A percentile compares a stretch with the other conserved stretches of the same genome.
These are phyloP conservation scores for Chloroclysta siterata DNA, from an alignment of 2,888 invertebrate genomes.

Conservation along the genomic window DNA sequence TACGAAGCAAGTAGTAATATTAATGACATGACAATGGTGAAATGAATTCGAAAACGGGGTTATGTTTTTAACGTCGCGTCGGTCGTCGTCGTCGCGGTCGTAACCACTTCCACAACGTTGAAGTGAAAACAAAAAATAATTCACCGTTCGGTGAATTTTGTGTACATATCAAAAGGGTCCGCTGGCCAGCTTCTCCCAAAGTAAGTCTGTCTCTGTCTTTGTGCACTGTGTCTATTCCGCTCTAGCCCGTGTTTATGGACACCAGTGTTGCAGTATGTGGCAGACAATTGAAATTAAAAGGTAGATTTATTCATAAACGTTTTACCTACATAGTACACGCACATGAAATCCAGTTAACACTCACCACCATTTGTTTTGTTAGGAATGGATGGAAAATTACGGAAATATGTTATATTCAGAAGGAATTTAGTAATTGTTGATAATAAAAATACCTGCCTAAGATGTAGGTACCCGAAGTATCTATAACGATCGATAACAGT, in stretches of 20 bases:
- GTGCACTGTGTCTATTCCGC: conserved; percentile 51
- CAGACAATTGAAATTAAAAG: conserved; percentile 12
- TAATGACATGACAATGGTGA: not conserved
- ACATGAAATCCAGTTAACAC: too few species aligned
- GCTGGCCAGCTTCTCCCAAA: conserved; percentile 75
- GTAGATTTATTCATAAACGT: not conserved
- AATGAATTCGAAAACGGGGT: not conserved
- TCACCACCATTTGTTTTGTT: too few species aligned
- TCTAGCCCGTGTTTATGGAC: conserved; percentile 51
- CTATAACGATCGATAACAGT: too few species aligned
- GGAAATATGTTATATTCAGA: too few species aligned
- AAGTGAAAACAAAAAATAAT: conserved; percentile 13
- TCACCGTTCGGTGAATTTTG: conserved; percentile 31
- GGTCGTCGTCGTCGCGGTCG: not conserved
- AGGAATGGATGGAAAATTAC: too few species aligned
- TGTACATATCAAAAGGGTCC: conserved; percentile 56
- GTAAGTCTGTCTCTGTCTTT: conserved; percentile 59
- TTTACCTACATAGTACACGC: not conserved
- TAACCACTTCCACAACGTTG: conserved; percentile 5
- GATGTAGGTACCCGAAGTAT: too few species aligned
- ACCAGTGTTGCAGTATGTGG: conserved; percentile 57
- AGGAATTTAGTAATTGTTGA: too few species aligned
- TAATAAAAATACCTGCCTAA: too few species aligned
- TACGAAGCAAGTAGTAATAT: not conserved
- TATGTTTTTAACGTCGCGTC: not conserved